Conservation (phyloP, 2,797 vertebrate species). For the Limnodromus scolopaceus region DNA sequence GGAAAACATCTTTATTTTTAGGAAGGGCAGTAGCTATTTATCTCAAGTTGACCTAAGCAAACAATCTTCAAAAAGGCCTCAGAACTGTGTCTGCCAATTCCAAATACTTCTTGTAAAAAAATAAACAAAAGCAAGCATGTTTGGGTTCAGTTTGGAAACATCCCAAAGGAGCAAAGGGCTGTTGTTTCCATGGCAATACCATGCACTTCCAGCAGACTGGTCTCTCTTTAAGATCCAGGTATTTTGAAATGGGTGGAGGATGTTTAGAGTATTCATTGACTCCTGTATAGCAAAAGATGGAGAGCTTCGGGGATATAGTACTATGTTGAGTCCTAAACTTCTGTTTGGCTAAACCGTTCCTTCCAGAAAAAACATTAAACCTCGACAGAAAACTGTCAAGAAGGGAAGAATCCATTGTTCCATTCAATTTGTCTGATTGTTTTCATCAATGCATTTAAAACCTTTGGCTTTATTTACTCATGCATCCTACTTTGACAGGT, state of each 20-base stretch:
- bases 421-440: background rate
- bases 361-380: background rate
- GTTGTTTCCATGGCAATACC: slow-evolving; percentile 6
- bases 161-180: background rate
- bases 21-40: slow-evolving; percentile 36
- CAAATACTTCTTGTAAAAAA: slow-evolving; percentile 1
- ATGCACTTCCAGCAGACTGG: background rate
- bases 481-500: background rate
- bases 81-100: slow-evolving; percentile 22
- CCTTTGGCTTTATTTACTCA: background rate
- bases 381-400: background rate
- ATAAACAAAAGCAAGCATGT: slow-evolving; percentile 26
- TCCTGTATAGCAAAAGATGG: background rate
- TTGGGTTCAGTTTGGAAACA: background rate
- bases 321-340: background rate
- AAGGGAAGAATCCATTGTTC: background rate
- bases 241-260: background rate
- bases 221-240: background rate
- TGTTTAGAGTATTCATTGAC: background rate
- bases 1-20: slow-evolving; percentile 53
- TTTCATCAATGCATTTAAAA: background rate
- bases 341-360: background rate
- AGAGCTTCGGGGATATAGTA: background rate
- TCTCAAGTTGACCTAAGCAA: slow-evolving; percentile 28
- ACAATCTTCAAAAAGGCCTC: slow-evolving; percentile 38